Evolutionary conservation across 2,113 vertebrate species (phyloP).

Genomic region (Poecile atricapillus): DNA sequence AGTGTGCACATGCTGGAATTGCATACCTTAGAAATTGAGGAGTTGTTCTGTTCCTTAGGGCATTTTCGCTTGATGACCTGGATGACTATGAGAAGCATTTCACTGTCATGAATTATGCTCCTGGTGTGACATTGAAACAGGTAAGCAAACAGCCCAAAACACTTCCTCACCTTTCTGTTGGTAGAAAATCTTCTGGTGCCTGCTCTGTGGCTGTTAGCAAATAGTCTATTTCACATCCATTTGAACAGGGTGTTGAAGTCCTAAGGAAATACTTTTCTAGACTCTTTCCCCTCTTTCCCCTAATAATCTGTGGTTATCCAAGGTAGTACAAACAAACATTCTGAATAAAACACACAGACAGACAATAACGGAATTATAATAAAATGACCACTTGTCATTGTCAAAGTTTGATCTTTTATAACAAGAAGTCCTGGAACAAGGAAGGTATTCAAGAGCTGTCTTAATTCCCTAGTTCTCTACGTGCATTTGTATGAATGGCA

Average conservation of each 20-base stretch:
- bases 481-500: neutral
- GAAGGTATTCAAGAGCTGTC: neutral
- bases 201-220: neutral
- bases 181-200: neutral
- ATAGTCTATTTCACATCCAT: neutral
- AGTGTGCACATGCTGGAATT: accelerated
- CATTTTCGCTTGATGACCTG: conserved; percentile 84
- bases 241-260: neutral
- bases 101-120: conserved; percentile 95
- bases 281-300: neutral
- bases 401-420: neutral
- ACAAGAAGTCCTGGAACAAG: neutral
- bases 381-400: neutral
- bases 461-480: neutral
- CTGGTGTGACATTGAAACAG: conserved; percentile 84
- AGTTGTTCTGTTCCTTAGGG: conserved; percentile 58
- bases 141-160: conserved; percentile 52
- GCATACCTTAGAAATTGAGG: neutral
- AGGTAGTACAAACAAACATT: neutral
- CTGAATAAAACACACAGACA: neutral
- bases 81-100: conserved; percentile 97
- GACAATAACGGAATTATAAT: neutral
- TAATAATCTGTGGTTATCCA: neutral
- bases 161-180: neutral
- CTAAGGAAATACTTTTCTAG: neutral